Percentiles rank a stretch among this genome's conserved stretches.
Conservation (phyloP, 1,140 invertebrate genomes). For the Drosophila pandora region DNA sequence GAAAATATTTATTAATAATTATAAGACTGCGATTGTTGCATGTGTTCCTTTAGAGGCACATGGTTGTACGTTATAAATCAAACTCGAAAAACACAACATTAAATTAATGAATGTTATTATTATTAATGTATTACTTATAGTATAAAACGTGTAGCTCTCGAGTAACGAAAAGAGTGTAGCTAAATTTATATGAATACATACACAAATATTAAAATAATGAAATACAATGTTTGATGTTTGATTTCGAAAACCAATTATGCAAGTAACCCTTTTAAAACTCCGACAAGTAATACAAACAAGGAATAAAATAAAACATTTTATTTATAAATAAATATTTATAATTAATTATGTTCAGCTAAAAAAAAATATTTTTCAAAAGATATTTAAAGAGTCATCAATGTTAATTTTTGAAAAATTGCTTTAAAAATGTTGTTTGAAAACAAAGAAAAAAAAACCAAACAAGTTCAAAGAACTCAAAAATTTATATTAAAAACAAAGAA, state of each 20-base stretch:
- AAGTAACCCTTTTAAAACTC: too few species aligned
- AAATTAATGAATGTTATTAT: constrained; percentile 1
- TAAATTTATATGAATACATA: not conserved
- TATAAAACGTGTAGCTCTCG: not conserved
- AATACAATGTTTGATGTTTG: not conserved
- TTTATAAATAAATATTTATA: too few species aligned
- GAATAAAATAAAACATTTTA: too few species aligned
- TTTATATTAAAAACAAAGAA: too few species aligned
- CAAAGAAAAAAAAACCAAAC: too few species aligned
- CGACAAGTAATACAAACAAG: too few species aligned
- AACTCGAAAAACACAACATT: not conserved
- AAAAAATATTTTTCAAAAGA: too few species aligned
- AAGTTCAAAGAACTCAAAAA: too few species aligned
- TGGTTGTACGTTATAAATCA: not conserved
- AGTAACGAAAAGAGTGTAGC: not conserved
- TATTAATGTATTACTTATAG: constrained; percentile 1
- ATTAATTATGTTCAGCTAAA: too few species aligned
- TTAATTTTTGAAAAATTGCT: too few species aligned
- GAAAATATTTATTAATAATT: constrained; percentile 22
- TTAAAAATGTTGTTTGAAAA: too few species aligned
- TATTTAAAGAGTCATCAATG: too few species aligned
- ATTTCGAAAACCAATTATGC: not conserved
- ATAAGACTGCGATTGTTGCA: constrained; percentile 13
- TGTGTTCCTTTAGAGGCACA: not conserved
- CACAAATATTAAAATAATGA: not conserved